Evolutionary conservation across 1,140 invertebrate genomes (phyloP).

Genomic region (Sarcophaga bullata): DNA sequence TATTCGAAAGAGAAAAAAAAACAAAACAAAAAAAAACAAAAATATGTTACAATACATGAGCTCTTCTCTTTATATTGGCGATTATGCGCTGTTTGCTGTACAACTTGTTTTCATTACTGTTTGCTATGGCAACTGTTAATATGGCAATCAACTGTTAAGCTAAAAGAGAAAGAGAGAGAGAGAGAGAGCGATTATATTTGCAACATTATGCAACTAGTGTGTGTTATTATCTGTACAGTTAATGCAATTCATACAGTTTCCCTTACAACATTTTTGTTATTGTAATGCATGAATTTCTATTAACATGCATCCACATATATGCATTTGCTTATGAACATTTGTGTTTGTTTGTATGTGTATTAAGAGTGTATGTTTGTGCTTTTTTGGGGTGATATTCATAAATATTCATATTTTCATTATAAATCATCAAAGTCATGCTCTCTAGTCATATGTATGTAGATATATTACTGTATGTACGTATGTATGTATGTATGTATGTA

Average conservation of each 20-base stretch:
- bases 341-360: background rate
- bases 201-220: slow-evolving; percentile 37
- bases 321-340: too few species aligned
- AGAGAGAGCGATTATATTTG: background rate
- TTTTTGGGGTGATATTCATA: background rate
- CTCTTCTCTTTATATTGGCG: background rate
- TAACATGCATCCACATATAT: background rate
- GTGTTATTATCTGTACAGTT: background rate
- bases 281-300: too few species aligned
- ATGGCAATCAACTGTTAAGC: background rate
- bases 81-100: slow-evolving; percentile 26
- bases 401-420: slow-evolving; percentile 18
- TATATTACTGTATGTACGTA: too few species aligned
- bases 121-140: background rate
- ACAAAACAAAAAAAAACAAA: too few species aligned
- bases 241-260: background rate
- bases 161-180: background rate
- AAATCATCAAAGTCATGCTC: slow-evolving; percentile 11
- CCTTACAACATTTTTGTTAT: background rate
- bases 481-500: too few species aligned
- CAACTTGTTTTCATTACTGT: background rate
- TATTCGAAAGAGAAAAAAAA: too few species aligned
- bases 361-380: too few species aligned
- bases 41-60: too few species aligned
- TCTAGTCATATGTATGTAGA: background rate